Conservation (phyloP, 2,113 vertebrate species). For the Tragelaphus strepsiceros region DNA sequence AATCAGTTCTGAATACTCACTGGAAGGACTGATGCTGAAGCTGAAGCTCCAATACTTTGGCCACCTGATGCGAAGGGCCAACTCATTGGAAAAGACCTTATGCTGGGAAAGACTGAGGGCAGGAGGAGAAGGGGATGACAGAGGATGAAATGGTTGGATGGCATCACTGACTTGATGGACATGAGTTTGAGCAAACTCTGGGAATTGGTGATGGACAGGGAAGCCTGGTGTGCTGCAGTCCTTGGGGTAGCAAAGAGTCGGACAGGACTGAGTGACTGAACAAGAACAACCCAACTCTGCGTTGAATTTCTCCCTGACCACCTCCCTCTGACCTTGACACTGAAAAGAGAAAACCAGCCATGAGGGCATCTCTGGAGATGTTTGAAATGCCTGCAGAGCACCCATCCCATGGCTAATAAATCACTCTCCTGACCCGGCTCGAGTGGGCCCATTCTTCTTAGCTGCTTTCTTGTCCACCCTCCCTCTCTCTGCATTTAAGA, state of each 20-base stretch:
- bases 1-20: neutral
- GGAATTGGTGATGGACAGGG: neutral
- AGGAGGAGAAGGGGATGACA: neutral
- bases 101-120: neutral
- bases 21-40: neutral
- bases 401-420: rapidly evolving
- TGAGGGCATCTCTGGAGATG: neutral
- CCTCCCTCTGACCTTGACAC: neutral
- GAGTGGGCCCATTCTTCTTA: rapidly evolving
- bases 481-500: neutral
- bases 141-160: neutral
- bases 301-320: rapidly evolving
- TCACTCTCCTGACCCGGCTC: neutral
- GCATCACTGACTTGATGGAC: neutral
- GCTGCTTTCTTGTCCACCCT: rapidly evolving
- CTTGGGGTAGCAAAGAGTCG: rapidly evolving
- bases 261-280: neutral
- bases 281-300: neutral
- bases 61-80: neutral
- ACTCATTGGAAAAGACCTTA: neutral
- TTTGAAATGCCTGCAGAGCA: neutral
- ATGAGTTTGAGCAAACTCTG: neutral
- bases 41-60: neutral
- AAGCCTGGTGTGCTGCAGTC: neutral
- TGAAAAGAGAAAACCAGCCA: neutral